A percentile compares a stretch with the other conserved stretches of the same genome.
phyloP scores from a whole-genome alignment of 2,888 invertebrate genomes.

The Patella pellucida region DNA sequence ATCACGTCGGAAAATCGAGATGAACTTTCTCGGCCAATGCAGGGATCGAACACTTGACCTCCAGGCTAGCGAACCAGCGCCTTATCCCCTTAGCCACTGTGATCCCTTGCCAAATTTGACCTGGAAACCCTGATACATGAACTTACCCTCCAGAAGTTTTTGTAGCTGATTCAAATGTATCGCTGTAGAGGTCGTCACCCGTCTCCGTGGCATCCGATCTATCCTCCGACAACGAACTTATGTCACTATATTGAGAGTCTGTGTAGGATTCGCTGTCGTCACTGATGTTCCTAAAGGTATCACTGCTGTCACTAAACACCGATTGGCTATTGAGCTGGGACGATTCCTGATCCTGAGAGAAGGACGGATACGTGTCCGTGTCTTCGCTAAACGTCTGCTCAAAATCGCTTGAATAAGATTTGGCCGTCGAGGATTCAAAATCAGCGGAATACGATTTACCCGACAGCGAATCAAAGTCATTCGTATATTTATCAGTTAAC shows the following conservation, averaged over 20 bases:
- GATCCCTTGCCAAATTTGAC: no score
- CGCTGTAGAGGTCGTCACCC: neutral
- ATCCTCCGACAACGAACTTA: neutral
- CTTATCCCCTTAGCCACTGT: no score
- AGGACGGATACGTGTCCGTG: no score
- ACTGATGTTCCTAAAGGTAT: neutral
- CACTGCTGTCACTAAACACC: neutral
- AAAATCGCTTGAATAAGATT: neutral
- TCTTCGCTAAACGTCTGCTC: no score
- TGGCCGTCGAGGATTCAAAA: neutral
- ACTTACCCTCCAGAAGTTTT: neutral
- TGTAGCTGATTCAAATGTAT: neutral
- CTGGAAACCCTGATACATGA: no score
- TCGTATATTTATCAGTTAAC: neutral
- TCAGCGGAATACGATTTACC: neutral
- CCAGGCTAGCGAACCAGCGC: no score
- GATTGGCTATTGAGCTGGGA: neutral
- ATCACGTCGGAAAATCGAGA: no score
- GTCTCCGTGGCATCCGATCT: neutral
- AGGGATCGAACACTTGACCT: no score
- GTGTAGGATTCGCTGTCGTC: neutral
- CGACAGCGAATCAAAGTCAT: neutral
- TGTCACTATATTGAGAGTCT: neutral
- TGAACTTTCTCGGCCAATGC: no score
- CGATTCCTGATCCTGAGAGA: neutral